Evolutionary conservation across 2,113 vertebrate genomes (phyloP), one percentile per base, ranked within the genome.

Genomic region (Heliornis fulica): DNA sequence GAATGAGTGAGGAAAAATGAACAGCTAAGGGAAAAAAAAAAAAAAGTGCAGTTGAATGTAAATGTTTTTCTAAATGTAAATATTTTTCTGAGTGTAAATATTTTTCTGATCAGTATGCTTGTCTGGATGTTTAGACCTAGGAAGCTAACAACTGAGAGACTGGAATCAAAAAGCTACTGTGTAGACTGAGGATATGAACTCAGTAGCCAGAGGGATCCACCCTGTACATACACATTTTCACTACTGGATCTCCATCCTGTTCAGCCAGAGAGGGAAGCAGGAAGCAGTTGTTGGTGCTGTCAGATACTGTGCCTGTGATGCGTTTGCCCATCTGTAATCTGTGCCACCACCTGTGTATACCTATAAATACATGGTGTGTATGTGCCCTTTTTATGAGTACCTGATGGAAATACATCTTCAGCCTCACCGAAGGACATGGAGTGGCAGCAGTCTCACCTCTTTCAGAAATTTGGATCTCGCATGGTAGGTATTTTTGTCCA

Each of bases 21-120:
- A 60, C 5, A 34, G 1, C 3, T 38, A 3, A 34, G 12, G 5
- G 22, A 4, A 2, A 17, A 38, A 74, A 36, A 50, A n/a, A n/a
- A 20, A 20, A 20, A 20, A 20, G 10, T 5, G 6, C 15, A 22
- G 14, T 4, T 43, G 51, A 76, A 81, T 13, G 7, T 51, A 71
- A 76, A 18, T 65, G 13, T 14, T 65, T 53, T 56, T 82, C n/a
- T 63, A 12, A 17, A 46, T 46, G 45, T 46, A 71, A 76, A 18
- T 65, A 13, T 15, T 65, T 54, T 56, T 82, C n/a, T 63, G 10
- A 17, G n/a, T n/a, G n/a, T n/a, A 71, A 76, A 18, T 65, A 13
- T 15, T 65, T 54, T 56, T 82, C n/a, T 63, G 10, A 17, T 53
- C 9, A 20, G 10, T 51, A n/a, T 1, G 5, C 1, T 56, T 56